Evolutionary conservation across 2,888 invertebrate genomes (phyloP).

Genomic region (Acronicta alni): DNA sequence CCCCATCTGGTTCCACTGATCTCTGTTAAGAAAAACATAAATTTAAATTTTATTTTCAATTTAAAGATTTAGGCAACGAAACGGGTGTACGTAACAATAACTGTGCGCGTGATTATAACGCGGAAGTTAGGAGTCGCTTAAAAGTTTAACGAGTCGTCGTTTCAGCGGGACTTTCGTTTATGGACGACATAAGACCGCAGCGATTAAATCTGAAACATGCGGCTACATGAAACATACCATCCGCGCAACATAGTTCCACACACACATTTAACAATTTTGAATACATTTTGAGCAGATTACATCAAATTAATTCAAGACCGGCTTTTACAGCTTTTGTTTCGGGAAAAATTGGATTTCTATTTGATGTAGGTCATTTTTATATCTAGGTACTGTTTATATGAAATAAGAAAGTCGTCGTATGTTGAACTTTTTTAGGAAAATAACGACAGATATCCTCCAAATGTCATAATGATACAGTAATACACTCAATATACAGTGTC

Average conservation of each 20-base stretch:
- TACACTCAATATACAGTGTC: no score
- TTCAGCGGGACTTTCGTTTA: constrained; percentile 66
- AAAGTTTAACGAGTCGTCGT: constrained; percentile 70
- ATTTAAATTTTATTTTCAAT: not conserved
- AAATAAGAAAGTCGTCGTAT: no score
- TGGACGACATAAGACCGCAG: constrained; percentile 59
- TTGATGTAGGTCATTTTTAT: not conserved
- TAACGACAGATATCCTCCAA: no score
- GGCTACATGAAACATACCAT: constrained; percentile 31
- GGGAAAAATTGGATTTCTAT: not conserved
- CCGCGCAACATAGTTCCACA: constrained; percentile 28
- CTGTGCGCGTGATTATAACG: constrained; percentile 59
- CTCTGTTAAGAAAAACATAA: no score
- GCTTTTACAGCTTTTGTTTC: constrained; percentile 2
- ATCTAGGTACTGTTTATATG: no score
- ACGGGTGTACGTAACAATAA: constrained; percentile 47
- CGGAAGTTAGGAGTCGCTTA: constrained; percentile 63
- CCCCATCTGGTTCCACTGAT: no score
- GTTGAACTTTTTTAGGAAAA: no score
- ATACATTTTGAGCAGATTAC: constrained; percentile 15
- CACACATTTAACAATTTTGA: constrained; percentile 15
- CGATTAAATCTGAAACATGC: constrained; percentile 63
- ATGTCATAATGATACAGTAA: no score
- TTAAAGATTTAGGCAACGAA: constrained; percentile 15
- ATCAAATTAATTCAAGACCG: constrained; percentile 7